phyloP scores from a whole-genome alignment of 1,140 invertebrate species.

The Cotesia vestalis region DNA sequence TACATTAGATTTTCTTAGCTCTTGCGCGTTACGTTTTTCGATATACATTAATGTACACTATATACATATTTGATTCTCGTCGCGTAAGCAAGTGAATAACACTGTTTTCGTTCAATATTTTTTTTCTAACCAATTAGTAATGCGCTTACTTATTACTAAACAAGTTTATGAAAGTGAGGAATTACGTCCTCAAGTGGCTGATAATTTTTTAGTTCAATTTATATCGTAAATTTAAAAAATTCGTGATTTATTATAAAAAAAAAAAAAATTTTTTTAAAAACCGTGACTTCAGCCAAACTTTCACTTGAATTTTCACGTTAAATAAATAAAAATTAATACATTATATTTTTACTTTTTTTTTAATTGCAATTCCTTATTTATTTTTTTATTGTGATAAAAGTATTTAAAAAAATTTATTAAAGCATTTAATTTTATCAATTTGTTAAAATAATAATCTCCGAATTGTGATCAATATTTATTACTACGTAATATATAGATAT shows the following conservation, averaged over 20 bases:
- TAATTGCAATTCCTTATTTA: no score
- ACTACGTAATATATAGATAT: no score
- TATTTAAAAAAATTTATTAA: no score
- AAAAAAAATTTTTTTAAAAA: neutral
- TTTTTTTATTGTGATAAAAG: no score
- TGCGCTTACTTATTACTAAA: conserved; percentile 30
- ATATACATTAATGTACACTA: neutral
- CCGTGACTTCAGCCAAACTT: conserved; percentile 13
- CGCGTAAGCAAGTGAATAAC: neutral
- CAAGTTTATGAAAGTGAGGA: conserved; percentile 29
- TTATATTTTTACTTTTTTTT: no score
- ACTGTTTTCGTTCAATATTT: conserved; percentile 30
- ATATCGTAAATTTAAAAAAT: conserved; percentile 2
- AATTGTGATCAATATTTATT: no score
- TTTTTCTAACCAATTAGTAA: conserved; percentile 35
- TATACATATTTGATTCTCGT: conserved; percentile 2
- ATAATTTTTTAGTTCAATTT: conserved; percentile 9
- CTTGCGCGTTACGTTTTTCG: neutral
- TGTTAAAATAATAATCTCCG: neutral
- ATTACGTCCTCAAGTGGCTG: conserved; percentile 22
- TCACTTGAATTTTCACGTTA: neutral
- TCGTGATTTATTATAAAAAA: neutral
- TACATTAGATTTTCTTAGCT: neutral
- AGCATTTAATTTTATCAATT: no score
- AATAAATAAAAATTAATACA: neutral